Conservation (phyloP, 1,140 invertebrate species). For the honey bee (Apis mellifera) region DNA sequence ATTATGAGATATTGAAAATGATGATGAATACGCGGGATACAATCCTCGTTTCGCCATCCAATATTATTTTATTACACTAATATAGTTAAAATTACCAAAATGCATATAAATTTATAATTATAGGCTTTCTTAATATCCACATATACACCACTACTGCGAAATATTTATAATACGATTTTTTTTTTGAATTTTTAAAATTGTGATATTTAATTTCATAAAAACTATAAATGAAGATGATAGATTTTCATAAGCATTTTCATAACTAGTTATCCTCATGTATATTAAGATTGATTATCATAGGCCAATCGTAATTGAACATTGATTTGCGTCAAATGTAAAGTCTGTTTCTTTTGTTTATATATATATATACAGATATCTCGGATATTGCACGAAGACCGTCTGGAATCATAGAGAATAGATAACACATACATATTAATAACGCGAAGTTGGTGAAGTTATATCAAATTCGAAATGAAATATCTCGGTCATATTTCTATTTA, state of each 20-base stretch:
- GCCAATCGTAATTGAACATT: slow-evolving; percentile 7
- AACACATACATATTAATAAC: background rate
- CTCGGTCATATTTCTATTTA: background rate
- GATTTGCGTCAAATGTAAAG: slow-evolving; percentile 29
- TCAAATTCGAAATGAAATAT: background rate
- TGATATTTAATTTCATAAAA: background rate
- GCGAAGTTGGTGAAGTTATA: background rate
- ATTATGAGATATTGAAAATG: slow-evolving; percentile 35
- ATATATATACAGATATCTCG: too few species aligned
- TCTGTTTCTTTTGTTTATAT: background rate
- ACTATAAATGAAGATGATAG: background rate
- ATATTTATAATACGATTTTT: too few species aligned
- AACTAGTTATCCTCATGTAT: background rate
- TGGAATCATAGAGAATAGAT: background rate
- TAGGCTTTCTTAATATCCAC: background rate
- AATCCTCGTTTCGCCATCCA: background rate
- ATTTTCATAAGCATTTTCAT: background rate
- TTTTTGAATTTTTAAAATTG: too few species aligned
- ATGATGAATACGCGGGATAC: background rate
- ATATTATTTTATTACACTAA: background rate
- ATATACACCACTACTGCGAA: too few species aligned
- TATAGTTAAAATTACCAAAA: background rate
- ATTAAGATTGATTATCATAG: background rate
- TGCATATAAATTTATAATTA: background rate
- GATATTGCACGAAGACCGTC: background rate